These are phyloP conservation scores for Embidobia sp. DNA, from an alignment of 2,888 invertebrate genomes.

Conservation along the genomic window DNA sequence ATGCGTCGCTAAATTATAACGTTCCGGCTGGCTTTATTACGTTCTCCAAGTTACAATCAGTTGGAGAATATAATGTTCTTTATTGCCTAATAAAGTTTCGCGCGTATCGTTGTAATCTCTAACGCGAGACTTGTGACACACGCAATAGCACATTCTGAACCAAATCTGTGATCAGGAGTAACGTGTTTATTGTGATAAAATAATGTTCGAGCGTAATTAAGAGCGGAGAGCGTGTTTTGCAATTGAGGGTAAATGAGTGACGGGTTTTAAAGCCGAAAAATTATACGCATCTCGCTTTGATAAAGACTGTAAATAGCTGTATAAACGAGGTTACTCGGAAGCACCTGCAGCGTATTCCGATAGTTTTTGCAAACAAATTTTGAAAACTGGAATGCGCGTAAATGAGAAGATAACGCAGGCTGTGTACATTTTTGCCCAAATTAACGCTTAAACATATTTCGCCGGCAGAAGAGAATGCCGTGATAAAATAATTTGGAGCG, in stretches of 20 bases:
- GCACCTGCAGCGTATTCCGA: background rate
- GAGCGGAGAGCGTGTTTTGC: too few species aligned
- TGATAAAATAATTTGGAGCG: constrained; percentile 62
- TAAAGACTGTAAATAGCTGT: too few species aligned
- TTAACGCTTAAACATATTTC: constrained; percentile 42
- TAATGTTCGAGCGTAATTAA: too few species aligned
- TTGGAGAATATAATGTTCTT: constrained; percentile 46
- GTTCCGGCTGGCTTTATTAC: constrained; percentile 24
- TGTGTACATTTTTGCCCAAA: constrained; percentile 25
- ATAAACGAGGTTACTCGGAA: too few species aligned
- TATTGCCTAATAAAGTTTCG: constrained; percentile 48
- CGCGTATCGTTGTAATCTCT: constrained; percentile 47
- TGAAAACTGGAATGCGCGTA: constrained; percentile 9
- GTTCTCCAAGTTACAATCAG: constrained; percentile 39
- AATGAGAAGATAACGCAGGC: constrained; percentile 21
- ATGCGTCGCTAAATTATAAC: constrained; percentile 7
- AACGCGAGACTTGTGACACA: constrained; percentile 37
- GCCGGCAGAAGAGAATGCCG: constrained; percentile 23
- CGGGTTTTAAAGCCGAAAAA: too few species aligned
- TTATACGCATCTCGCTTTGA: too few species aligned
- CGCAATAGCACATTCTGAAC: constrained; percentile 28
- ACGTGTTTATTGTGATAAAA: constrained; percentile 26
- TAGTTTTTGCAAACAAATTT: background rate
- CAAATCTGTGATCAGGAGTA: constrained; percentile 14
- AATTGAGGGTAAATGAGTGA: too few species aligned